Evolutionary conservation across 2,888 invertebrate genomes (phyloP), one percentile per base, ranked within the genome.

Genomic region (Aphidoletes aphidimyza): DNA sequence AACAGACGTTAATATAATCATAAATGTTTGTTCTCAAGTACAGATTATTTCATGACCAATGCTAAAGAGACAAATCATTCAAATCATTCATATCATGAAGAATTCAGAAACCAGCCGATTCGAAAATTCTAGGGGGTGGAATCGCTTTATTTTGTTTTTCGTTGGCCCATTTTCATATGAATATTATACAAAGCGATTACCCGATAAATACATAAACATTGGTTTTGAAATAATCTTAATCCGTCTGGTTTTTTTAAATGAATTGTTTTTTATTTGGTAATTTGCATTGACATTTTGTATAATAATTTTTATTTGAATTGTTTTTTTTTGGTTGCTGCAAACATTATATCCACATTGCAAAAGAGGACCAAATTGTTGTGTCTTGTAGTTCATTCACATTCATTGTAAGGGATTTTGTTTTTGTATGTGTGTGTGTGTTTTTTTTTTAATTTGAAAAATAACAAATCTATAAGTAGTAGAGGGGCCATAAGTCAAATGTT

Each of bases 331-430:
- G 30, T 30, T 69, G 42, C 14, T 69, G 69, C 69, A 69, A 69
- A 69, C 69, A 69, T 69, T 30, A 69, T 69, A 69, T 69, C 30
- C 69, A 69, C 69, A 69, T 69, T 30, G 69, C 69, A 69, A 30
- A 34, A 69, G 69, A 69, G 69, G 69, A 30, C 69, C 26, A 2
- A 14, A 69, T 42, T 42, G n/a, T n/a, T 42, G 14, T 42, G 6
- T 42, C 2, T 30, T 17, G 69, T 69, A 30, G 26, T 69, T 34
- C 69, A 69, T 69, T 69, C 69, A 69, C 69, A 69, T 69, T 69
- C 30, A 69, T 34, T 26, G 9, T 54, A 54, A 54, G 6, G 3
- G 2, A 22, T 22, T 54, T 54, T 54, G 6, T 47, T 9, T 47
- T n/a, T n/a, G n/a, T n/a, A n/a, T n/a, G n/a, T n/a, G n/a, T n/a